These are phyloP conservation scores for Tachuris rubrigastra DNA, from an alignment of 2,113 vertebrate genomes.

Conservation along the genomic window DNA sequence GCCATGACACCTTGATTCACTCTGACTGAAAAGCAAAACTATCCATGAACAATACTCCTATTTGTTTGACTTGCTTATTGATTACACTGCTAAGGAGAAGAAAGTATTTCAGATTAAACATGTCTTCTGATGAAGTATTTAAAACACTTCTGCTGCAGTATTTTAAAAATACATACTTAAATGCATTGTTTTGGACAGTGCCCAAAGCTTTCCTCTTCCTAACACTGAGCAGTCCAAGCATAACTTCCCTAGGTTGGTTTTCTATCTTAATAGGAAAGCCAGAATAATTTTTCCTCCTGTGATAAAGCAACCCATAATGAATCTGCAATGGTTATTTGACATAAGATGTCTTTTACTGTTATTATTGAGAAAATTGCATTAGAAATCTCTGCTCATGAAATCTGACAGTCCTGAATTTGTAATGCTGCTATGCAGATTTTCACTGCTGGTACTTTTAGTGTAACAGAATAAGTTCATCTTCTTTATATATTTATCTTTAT, in stretches of 20 bases:
- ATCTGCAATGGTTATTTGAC: neutral
- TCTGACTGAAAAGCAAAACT: neutral
- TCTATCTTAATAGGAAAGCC: neutral
- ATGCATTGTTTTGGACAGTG: neutral
- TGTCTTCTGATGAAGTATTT: neutral
- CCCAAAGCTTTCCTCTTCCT: neutral
- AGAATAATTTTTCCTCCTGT: neutral
- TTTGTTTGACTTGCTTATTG: neutral
- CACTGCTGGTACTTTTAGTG: neutral
- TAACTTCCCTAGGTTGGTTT: neutral
- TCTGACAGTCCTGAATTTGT: neutral
- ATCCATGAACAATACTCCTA: neutral
- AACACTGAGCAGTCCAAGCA: neutral
- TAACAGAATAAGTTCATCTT: neutral
- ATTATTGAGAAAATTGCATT: neutral
- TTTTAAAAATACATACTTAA: neutral
- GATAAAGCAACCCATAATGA: neutral
- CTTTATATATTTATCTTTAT: neutral
- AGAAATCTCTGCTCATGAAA: neutral
- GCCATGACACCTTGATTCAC: too few species aligned
- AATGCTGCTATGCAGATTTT: neutral
- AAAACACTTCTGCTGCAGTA: neutral
- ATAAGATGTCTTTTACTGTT: neutral
- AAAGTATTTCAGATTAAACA: neutral
- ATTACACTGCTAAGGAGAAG: neutral